These are phyloP conservation scores for Hystrix brachyura DNA, from an alignment of 2,113 vertebrate species.

Conservation along the genomic window DNA sequence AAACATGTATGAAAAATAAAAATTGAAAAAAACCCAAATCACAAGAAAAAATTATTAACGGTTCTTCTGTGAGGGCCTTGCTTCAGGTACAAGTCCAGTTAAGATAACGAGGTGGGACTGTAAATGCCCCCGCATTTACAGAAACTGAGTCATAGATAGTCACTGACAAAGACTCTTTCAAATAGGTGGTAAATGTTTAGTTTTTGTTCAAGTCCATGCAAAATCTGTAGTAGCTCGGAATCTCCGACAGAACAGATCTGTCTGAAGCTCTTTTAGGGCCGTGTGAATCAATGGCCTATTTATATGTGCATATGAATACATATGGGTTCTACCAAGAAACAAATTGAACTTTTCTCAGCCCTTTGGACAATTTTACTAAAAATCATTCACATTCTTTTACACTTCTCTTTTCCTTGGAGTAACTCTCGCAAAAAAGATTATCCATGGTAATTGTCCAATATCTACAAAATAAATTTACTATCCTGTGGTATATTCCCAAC, in stretches of 20 bases:
- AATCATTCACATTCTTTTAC: not conserved
- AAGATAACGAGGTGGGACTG: fast-evolving
- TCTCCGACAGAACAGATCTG: not conserved
- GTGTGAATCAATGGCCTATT: too few species aligned
- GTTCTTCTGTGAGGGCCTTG: not conserved
- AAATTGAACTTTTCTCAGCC: not conserved
- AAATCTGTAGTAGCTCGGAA: not conserved
- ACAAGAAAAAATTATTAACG: not conserved
- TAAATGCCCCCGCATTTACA: fast-evolving
- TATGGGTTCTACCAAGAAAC: fast-evolving
- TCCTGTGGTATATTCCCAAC: fast-evolving
- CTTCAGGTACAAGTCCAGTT: not conserved
- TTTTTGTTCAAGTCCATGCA: not conserved
- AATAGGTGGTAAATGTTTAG: not conserved
- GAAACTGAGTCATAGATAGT: fast-evolving
- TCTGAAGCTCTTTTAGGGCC: not conserved
- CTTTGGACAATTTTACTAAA: not conserved
- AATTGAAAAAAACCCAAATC: not conserved
- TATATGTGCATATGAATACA: too few species aligned
- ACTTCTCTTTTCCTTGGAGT: too few species aligned
- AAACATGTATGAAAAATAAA: not conserved
- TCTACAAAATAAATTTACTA: not conserved
- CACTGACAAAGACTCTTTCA: not conserved
- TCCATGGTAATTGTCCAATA: not conserved
- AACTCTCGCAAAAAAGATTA: not conserved